phyloP scores from a whole-genome alignment of 2,888 invertebrate species.

The Cephus nigrinus region DNA sequence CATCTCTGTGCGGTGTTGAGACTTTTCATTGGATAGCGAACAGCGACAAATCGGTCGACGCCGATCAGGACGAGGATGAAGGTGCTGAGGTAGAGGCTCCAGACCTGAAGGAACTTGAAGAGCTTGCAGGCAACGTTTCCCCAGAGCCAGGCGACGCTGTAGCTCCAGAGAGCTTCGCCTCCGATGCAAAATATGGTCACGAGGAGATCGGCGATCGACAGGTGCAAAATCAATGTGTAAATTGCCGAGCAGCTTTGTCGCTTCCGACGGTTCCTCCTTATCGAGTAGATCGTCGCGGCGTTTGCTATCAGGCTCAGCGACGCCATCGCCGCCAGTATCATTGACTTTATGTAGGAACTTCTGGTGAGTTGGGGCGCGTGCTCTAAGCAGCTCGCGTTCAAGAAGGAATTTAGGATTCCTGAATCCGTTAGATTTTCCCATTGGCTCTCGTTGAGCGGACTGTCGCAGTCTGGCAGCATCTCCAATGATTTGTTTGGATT shows the following conservation, averaged over 20 bases:
- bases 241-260: conserved; percentile 77
- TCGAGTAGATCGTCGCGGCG: conserved; percentile 81
- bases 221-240: conserved; percentile 82
- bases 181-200: conserved; percentile 85
- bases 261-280: conserved; percentile 73
- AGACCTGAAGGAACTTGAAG: conserved; percentile 85
- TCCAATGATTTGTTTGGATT: neutral
- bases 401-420: conserved; percentile 17
- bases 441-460: neutral
- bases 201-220: conserved; percentile 85
- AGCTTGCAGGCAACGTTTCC: conserved; percentile 82
- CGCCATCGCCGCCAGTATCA: conserved; percentile 78
- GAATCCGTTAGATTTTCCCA: neutral
- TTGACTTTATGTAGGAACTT: conserved; percentile 74
- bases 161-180: conserved; percentile 85
- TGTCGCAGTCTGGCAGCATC: conserved; percentile 14
- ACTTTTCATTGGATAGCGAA: conserved; percentile 82
- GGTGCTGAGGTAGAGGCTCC: conserved; percentile 84
- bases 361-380: conserved; percentile 78
- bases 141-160: conserved; percentile 84
- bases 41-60: conserved; percentile 83
- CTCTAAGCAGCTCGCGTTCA: conserved; percentile 66
- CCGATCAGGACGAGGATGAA: conserved; percentile 86
- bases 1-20: conserved; percentile 74
- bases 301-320: conserved; percentile 80